Evolutionary conservation across 1,140 invertebrate genomes (phyloP).

Genomic region (Melanaphis sacchari): DNA sequence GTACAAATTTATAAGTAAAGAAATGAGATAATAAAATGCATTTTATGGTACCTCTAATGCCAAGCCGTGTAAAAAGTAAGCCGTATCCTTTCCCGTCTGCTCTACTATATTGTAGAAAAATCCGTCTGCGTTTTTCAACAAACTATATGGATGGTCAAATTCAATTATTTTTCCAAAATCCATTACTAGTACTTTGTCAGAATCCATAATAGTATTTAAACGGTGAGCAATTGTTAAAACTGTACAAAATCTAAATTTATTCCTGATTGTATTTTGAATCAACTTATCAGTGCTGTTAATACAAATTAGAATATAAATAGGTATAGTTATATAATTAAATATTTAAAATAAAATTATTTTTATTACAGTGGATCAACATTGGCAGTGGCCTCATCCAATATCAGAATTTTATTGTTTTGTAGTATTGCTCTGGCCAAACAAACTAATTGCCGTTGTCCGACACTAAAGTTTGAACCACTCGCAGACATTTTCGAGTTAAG

Average conservation of each 20-base stretch:
- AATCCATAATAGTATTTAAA: slow-evolving; percentile 66
- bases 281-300: slow-evolving; percentile 72
- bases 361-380: slow-evolving; percentile 77
- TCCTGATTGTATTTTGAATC: slow-evolving; percentile 73
- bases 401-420: slow-evolving; percentile 75
- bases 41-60: background rate
- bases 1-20: background rate
- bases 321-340: too few relatives aligned
- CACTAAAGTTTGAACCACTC: slow-evolving; percentile 80
- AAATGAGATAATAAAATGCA: background rate
- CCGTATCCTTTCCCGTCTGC: slow-evolving; percentile 64
- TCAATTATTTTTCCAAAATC: slow-evolving; percentile 67
- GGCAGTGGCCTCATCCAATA: slow-evolving; percentile 76
- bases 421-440: slow-evolving; percentile 84
- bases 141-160: slow-evolving; percentile 69
- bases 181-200: slow-evolving; percentile 77
- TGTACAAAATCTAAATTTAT: slow-evolving; percentile 73
- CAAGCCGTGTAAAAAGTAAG: background rate
- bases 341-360: background rate
- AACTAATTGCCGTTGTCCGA: slow-evolving; percentile 84
- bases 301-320: background rate
- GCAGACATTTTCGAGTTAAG: slow-evolving; percentile 62
- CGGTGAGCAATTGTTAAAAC: slow-evolving; percentile 64
- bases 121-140: slow-evolving; percentile 66
- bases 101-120: slow-evolving; percentile 65